Conservation (phyloP, 1,140 invertebrate genomes). For the Wasmannia auropunctata region DNA sequence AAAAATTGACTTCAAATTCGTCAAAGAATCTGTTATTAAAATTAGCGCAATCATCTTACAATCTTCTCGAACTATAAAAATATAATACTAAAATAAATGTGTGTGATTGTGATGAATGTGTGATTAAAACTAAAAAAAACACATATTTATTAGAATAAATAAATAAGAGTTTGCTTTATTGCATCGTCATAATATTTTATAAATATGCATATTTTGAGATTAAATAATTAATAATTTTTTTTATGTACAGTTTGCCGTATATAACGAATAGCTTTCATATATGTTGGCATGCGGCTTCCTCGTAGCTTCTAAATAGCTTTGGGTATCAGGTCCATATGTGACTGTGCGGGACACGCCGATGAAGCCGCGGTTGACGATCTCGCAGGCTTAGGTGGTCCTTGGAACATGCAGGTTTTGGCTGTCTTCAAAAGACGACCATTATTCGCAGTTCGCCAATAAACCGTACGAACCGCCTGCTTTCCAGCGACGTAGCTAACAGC, state of each 20-base stretch:
- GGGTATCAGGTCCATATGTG: constrained; percentile 66
- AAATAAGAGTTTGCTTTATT: constrained; percentile 68
- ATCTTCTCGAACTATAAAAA: neutral
- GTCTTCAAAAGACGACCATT: constrained; percentile 86
- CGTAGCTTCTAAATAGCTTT: constrained; percentile 60
- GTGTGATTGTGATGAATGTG: neutral
- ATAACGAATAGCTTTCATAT: neutral
- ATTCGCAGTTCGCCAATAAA: constrained; percentile 88
- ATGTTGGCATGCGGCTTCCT: neutral
- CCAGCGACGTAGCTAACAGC: constrained; percentile 89
- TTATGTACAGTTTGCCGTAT: constrained; percentile 58
- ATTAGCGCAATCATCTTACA: neutral
- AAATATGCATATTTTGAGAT: neutral
- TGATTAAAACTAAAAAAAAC: neutral
- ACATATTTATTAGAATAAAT: constrained; percentile 41
- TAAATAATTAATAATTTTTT: constrained; percentile 42
- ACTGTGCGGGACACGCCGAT: constrained; percentile 67
- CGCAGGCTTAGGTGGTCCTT: constrained; percentile 84
- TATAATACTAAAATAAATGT: too few relatives aligned
- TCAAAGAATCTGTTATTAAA: neutral
- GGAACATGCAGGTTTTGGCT: constrained; percentile 87
- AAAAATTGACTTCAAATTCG: neutral
- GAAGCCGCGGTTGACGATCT: constrained; percentile 73
- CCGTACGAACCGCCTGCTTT: constrained; percentile 89
- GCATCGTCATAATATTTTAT: constrained; percentile 5